Evolutionary conservation across 2,113 vertebrate genomes (phyloP).

Genomic region (Bujurquina vittata): DNA sequence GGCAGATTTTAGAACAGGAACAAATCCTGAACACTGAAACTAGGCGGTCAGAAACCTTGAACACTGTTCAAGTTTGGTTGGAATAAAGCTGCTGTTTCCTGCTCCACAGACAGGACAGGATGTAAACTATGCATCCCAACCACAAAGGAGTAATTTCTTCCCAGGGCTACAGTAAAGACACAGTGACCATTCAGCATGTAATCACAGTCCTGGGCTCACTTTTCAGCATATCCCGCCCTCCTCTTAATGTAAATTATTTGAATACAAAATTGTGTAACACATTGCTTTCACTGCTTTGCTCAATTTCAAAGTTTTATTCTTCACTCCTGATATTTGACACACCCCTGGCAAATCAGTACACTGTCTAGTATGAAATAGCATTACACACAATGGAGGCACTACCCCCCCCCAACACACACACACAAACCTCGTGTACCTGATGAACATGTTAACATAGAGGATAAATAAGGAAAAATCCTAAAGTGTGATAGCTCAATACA

Average conservation of each 20-base stretch:
- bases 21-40: neutral
- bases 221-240: neutral
- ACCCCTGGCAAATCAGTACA: neutral
- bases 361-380: neutral
- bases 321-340: neutral
- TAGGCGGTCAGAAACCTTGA: neutral
- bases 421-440: accelerated
- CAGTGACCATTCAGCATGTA: neutral
- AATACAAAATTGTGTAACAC: neutral
- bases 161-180: neutral
- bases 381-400: accelerated
- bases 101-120: neutral
- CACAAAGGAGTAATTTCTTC: neutral
- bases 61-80: neutral
- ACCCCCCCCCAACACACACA: accelerated
- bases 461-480: neutral
- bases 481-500: neutral
- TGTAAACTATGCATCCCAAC: neutral
- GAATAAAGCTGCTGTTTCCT: slow-evolving; percentile 5
- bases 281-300: neutral
- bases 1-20: neutral
- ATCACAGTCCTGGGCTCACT: neutral
- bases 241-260: neutral
- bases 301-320: accelerated
- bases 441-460: neutral